Conservation (phyloP, 2,888 invertebrate genomes). For the Cyrtodaria siliqua region DNA sequence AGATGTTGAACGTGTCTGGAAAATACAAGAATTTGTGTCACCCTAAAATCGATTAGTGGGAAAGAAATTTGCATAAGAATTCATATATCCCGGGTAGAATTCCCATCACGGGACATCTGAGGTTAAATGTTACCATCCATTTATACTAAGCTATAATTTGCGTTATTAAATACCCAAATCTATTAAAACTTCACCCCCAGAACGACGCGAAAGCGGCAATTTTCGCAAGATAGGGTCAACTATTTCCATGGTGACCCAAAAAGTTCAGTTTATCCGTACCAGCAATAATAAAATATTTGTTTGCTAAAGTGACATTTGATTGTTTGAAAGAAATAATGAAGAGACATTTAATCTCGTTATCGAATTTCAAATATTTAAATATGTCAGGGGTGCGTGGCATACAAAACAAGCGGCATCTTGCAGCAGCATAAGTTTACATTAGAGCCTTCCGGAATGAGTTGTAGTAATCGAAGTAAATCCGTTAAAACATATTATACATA, state of each 20-base stretch:
- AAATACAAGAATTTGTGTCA: too few species aligned
- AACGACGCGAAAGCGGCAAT: conserved; percentile 46
- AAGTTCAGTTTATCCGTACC: conserved; percentile 24
- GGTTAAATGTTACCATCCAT: conserved; percentile 63
- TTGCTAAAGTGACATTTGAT: conserved; percentile 43
- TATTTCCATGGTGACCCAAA: conserved; percentile 24
- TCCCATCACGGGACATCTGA: conserved; percentile 39
- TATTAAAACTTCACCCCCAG: conserved; percentile 56
- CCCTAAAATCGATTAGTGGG: not conserved
- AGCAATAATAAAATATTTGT: conserved; percentile 53
- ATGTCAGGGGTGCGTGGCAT: too few species aligned
- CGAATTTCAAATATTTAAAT: conserved; percentile 36
- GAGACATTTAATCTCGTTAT: conserved; percentile 34
- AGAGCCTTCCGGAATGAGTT: too few species aligned
- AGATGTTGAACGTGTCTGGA: too few species aligned
- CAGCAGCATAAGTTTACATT: too few species aligned
- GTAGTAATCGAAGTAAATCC: too few species aligned
- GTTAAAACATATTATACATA: too few species aligned
- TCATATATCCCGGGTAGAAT: conserved; percentile 31
- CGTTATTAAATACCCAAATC: conserved; percentile 64
- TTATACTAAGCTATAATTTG: conserved; percentile 59
- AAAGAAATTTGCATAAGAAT: conserved; percentile 54
- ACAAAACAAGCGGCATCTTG: too few species aligned
- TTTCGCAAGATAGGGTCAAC: conserved; percentile 47
- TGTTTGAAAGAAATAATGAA: conserved; percentile 51